Evolutionary conservation across 37 sponge, comb jelly and placozoan species (phyloP).

Genomic region (Chondrilla cf. caribensis): DNA sequence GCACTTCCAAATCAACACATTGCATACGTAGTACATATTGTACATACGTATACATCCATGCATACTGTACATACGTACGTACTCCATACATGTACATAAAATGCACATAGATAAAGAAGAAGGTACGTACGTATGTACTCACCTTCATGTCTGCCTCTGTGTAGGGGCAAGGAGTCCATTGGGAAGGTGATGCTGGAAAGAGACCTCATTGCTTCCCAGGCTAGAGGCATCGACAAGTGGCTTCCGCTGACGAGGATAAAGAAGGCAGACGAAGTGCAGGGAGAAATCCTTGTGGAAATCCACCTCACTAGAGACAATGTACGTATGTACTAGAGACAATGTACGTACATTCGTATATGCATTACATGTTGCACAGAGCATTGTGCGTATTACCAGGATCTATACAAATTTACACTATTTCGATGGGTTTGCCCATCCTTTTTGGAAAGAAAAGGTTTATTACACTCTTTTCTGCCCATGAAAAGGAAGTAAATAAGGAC

Average conservation of each 20-base stretch:
- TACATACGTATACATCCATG: too few species aligned
- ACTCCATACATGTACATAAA: not conserved
- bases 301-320: constrained; percentile 14
- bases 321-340: too few species aligned
- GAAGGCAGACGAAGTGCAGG: constrained; percentile 65
- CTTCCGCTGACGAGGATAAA: constrained; percentile 56
- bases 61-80: not conserved
- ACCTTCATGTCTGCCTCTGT: not conserved
- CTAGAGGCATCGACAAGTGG: constrained; percentile 73
- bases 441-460: too few species aligned
- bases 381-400: not conserved
- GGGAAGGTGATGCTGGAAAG: constrained; percentile 72
- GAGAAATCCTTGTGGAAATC: constrained; percentile 68
- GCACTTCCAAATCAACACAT: too few species aligned
- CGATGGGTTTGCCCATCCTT: too few species aligned
- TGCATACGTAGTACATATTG: too few species aligned
- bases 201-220: constrained; percentile 25
- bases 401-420: too few species aligned
- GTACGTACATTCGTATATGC: not conserved
- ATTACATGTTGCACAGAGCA: not conserved
- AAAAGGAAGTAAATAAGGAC: too few species aligned
- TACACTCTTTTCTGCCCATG: too few species aligned
- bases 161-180: constrained; percentile 58
- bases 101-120: not conserved
- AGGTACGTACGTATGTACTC: not conserved